Base-by-base conservation (phyloP, 2,113 vertebrate species). In the Dermatemys mawii region DNA sequence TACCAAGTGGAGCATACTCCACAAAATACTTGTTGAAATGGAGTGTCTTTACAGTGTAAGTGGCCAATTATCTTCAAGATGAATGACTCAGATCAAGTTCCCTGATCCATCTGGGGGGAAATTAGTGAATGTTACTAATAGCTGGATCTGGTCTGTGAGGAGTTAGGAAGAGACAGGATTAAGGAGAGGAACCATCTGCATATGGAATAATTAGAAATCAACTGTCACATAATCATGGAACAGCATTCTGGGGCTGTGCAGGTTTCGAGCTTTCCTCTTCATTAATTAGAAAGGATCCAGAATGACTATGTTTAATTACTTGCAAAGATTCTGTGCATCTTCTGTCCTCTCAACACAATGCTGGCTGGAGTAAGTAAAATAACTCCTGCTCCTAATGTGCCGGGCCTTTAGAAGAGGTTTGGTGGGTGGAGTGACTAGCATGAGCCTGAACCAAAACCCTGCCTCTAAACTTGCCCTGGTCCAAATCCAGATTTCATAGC, bases 51-150 rank as follows among this genome's bases (percentile, higher is more conserved):
- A 63, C 53, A 38, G 80, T 67, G 38, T 87, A 87, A 92, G 80
- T 87, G 90, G 80, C 55, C 90, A 92, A 92, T 88, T 92, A 88
- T 87, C 70, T 92, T 70, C 83, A 79, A 90, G 88, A 90, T 83
- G 83, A 90, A 90, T 73, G 63, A 90, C 75, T 90, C 88, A 44
- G 41, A 48, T 79, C 54, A 92, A 83, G 73, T 83, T 92, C 87
- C 50, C 54, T 70, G 73, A 88, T 88, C 80, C 24, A 70, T 79
- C 85, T 70, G 49, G 55, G 35, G 78, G 35, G 46, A 83, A 87
- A 67, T 54, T 53, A 78, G 55, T 44, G 46, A 63, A 19, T 83
- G 41, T 54, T 26, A 76, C 67, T 51, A 87, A 79, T 73, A 79
- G 67, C 85, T 63, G 73, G 83, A 83, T 53, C 54, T 78, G 88